These are phyloP conservation scores for Perithous albicinctus DNA, from an alignment of 2,888 invertebrate genomes.

Conservation along the genomic window DNA sequence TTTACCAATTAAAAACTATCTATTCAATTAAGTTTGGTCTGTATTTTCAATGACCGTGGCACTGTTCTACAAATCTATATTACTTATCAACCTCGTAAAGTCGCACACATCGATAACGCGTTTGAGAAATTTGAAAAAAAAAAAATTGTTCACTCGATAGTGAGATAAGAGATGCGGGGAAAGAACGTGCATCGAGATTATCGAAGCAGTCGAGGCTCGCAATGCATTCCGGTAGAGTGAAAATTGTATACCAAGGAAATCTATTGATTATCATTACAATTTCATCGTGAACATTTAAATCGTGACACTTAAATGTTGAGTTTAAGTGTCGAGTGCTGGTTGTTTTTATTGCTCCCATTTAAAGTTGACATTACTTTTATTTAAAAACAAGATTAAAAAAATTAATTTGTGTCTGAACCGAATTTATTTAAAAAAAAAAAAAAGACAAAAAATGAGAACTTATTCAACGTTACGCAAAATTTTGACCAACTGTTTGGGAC, in stretches of 20 bases:
- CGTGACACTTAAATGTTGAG: too few species aligned
- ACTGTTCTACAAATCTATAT: conserved; percentile 50
- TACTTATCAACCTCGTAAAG: conserved; percentile 37
- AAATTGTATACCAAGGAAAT: not conserved
- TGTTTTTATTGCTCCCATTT: conserved; percentile 1
- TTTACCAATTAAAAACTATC: not conserved
- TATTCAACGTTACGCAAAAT: conserved; percentile 65
- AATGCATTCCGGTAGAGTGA: conserved; percentile 14
- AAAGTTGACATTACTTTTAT: not conserved
- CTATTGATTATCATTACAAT: conserved; percentile 22
- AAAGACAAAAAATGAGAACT: conserved; percentile 72
- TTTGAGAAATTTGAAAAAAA: conserved; percentile 39
- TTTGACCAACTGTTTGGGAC: conserved; percentile 67
- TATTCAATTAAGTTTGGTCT: not conserved
- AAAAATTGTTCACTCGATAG: conserved; percentile 43
- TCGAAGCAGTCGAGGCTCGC: conserved; percentile 33
- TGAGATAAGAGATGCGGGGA: conserved; percentile 58
- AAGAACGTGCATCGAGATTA: conserved; percentile 42
- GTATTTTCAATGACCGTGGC: conserved; percentile 38
- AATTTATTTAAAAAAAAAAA: not conserved
- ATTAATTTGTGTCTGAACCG: not conserved
- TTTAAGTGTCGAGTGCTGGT: too few species aligned
- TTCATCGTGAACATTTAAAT: not conserved
- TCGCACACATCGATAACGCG: conserved; percentile 25
- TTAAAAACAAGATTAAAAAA: too few species aligned